These are phyloP conservation scores for Homarus americanus DNA, from an alignment of 1,140 invertebrate genomes.

Conservation along the genomic window DNA sequence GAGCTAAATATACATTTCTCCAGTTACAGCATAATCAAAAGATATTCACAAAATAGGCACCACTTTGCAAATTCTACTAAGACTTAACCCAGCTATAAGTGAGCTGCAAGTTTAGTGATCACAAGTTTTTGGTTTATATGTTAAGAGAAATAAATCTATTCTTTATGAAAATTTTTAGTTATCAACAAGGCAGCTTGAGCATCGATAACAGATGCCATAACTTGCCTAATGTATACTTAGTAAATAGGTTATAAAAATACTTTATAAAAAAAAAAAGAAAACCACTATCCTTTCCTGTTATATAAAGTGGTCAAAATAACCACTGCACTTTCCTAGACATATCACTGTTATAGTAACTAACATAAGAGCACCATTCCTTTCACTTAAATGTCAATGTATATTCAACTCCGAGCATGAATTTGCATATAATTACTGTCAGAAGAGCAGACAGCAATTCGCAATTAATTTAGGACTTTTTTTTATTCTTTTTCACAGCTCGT, in stretches of 20 bases:
- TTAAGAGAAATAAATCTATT: too few relatives aligned
- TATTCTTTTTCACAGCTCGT: conserved; percentile 1
- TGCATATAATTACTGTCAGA: background rate
- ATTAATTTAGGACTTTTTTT: background rate
- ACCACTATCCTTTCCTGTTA: background rate
- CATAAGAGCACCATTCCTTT: background rate
- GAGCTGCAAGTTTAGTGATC: too few relatives aligned
- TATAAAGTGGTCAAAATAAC: background rate
- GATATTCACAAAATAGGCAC: background rate
- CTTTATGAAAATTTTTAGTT: background rate
- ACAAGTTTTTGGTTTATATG: too few relatives aligned
- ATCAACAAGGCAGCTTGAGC: background rate
- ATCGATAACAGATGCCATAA: background rate
- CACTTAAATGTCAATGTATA: background rate
- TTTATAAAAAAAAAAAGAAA: too few relatives aligned
- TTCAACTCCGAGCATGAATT: background rate
- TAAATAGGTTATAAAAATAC: background rate
- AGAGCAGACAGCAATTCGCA: background rate
- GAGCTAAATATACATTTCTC: background rate
- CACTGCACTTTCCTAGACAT: background rate
- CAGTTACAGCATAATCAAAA: background rate
- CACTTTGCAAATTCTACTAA: too few relatives aligned
- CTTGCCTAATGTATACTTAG: background rate
- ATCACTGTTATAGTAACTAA: background rate
- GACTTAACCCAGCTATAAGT: too few relatives aligned